A percentile compares a stretch with the other conserved stretches of the same genome.
Evolutionary conservation across 2,113 vertebrate genomes (phyloP).

Genomic region (human (Homo sapiens)): GRCh38 chrX:86259501-86260000

Average conservation of each 20-base stretch:
- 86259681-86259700: conserved; percentile 16
- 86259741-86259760: neutral
- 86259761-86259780: conserved; percentile 23
- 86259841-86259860: neutral
- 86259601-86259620: conserved; percentile 63
- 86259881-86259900: neutral
- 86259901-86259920: neutral
- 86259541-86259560: conserved; percentile 77
- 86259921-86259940: neutral
- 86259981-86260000: neutral
- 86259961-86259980: neutral
- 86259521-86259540: conserved; percentile 69
- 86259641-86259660: neutral
- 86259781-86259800: neutral
- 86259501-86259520: conserved; percentile 72
- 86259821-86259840: neutral
- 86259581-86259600: conserved; percentile 66
- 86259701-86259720: neutral
- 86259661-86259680: neutral
- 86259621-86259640: neutral
- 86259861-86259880: neutral
- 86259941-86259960: neutral
- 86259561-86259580: conserved; percentile 72
- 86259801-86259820: neutral
- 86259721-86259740: conserved; percentile 3